Evolutionary conservation across 2,888 invertebrate genomes (phyloP).

Genomic region (Plebejus melissa): DNA sequence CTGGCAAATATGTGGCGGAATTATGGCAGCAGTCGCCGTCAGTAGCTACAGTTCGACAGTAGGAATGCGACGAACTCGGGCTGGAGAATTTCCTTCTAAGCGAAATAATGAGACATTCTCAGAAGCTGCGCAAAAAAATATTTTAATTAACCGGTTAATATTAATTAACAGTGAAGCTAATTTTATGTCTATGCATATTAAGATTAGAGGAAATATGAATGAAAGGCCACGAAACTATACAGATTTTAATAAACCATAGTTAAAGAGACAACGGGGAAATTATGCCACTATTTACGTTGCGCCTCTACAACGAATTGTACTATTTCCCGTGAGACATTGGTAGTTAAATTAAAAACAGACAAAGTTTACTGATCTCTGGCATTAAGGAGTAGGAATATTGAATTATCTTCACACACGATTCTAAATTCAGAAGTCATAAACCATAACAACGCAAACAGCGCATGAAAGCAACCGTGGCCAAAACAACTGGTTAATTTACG

Average conservation of each 20-base stretch:
- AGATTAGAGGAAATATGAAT: not conserved
- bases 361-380: too few species aligned
- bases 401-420: too few species aligned
- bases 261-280: too few species aligned
- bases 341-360: too few species aligned
- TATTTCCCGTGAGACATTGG: too few species aligned
- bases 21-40: not conserved
- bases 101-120: slow-evolving; percentile 49
- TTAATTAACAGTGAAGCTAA: not conserved
- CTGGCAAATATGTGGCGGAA: not conserved
- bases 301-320: too few species aligned
- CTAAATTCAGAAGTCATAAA: not conserved
- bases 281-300: too few species aligned
- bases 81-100: slow-evolving; percentile 43
- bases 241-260: too few species aligned
- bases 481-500: slow-evolving; percentile 18
- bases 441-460: slow-evolving; percentile 1
- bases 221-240: too few species aligned
- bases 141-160: slow-evolving; percentile 25
- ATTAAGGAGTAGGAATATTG: too few species aligned
- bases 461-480: slow-evolving; percentile 1
- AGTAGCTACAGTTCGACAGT: slow-evolving; percentile 39
- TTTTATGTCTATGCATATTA: not conserved
- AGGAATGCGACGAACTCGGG: slow-evolving; percentile 50
- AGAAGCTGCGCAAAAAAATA: slow-evolving; percentile 32